Conservation (phyloP, 2,113 vertebrate genomes). For the Alethe castanea region DNA sequence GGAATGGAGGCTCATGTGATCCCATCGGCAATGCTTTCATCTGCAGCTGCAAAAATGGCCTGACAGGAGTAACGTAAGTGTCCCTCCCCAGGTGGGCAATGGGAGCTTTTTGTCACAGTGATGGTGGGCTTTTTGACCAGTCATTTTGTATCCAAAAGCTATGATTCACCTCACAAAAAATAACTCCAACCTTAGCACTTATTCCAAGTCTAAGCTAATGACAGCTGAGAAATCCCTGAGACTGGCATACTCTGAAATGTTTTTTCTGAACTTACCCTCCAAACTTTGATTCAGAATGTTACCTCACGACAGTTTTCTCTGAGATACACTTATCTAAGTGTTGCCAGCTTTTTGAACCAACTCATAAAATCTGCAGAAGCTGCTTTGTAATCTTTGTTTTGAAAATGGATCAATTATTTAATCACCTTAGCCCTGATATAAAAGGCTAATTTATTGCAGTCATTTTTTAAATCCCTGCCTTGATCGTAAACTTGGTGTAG, state of each 20-base stretch:
- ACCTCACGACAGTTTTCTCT: background rate
- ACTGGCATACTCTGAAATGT: background rate
- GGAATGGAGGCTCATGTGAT: slow-evolving; percentile 87
- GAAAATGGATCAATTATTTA: background rate
- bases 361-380: background rate
- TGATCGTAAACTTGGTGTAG: background rate
- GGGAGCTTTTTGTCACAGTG: background rate
- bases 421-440: background rate
- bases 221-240: background rate
- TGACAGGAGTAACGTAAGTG: slow-evolving; percentile 91
- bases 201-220: background rate
- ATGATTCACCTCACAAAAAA: background rate
- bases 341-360: background rate
- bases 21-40: slow-evolving; percentile 90
- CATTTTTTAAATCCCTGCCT: background rate
- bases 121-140: background rate
- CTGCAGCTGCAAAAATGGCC: slow-evolving; percentile 90
- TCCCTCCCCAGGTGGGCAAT: background rate
- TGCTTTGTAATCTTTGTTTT: background rate
- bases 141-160: background rate
- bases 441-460: background rate
- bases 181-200: background rate
- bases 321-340: background rate
- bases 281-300: background rate
- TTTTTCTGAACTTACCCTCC: background rate